Evolutionary conservation across 2,113 vertebrate species (phyloP), one percentile per base, ranked within the genome.

Genomic region (Halichoeres trimaculatus): DNA sequence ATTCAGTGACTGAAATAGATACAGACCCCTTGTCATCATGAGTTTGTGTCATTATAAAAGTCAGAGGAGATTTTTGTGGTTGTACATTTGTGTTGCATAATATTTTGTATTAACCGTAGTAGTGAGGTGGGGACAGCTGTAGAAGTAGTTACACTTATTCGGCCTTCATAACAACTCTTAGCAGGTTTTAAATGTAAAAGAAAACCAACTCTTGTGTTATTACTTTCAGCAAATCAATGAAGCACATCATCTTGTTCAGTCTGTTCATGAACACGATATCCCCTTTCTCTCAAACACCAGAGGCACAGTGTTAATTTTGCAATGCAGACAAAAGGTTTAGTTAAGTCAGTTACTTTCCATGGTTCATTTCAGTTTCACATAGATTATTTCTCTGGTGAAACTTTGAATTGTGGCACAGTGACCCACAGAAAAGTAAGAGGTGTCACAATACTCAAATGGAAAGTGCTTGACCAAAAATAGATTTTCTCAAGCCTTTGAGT

Each of bases 1-100:
- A 13, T 6, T 41, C 14, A 38, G 12, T 14, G 7, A 11, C n/a
- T 17, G 0, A 30, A 4, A 19, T 26, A 23, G 17, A n/a, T 30
- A 6, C 30, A 30, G 30, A 30, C 30, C 30, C 30, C 30, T 30
- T 30, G 30, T 30, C 3, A 6, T 6, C 6, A 6, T 30, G 30
- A 30, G 30, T 30, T 30, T 30, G 3, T 30, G 30, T 30, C 30
- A 30, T 4, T 30, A 30, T 30, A 6, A 4, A 30, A 0, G 55
- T 65, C 43, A 0, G 17, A 56, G 43, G 9, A 30, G 24, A 72
- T 57, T 60, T 55, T 64, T 61, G 56, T 40, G 69, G 53, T 61
- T 70, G 13, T 74, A 35, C n/a, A 47, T 52, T 48, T 10, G 17
- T 70, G 40, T 66, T 76, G 54, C 55, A 50, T 58, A 63, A 22